Conservation (phyloP, 2,113 vertebrate species). For the Morphnarchus princeps region DNA sequence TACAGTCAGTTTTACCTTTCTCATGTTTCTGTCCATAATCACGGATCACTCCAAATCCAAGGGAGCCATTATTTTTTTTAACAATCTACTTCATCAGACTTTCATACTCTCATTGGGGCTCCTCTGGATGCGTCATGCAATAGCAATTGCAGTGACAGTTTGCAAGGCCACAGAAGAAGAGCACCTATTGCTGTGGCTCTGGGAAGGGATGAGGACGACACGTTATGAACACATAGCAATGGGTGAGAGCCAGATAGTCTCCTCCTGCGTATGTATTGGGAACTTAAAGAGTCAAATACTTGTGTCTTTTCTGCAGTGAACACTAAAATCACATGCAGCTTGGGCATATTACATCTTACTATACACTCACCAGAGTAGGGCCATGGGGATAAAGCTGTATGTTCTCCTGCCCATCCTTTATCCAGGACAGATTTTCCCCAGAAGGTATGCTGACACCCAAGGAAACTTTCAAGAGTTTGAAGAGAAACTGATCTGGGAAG, state of each 20-base stretch:
- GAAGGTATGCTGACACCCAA: rapidly evolving
- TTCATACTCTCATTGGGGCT: background rate
- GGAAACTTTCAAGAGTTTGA: background rate
- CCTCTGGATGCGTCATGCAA: rapidly evolving
- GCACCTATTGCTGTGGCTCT: rapidly evolving
- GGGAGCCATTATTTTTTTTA: background rate
- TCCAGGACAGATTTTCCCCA: background rate
- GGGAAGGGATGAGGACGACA: background rate
- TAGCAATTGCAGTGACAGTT: background rate
- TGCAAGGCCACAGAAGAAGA: background rate
- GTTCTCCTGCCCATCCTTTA: background rate
- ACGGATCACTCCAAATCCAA: background rate
- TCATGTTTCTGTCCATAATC: background rate
- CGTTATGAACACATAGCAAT: background rate
- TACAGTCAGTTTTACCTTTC: background rate
- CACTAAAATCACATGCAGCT: background rate
- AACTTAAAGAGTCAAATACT: background rate
- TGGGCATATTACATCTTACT: background rate
- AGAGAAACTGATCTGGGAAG: background rate
- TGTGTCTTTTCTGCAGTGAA: background rate
- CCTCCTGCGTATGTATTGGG: background rate
- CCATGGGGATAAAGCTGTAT: background rate
- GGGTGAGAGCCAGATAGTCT: background rate
- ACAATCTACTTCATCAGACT: background rate
- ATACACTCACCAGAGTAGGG: background rate